Evolutionary conservation across 2,888 invertebrate genomes (phyloP), one percentile per base, ranked within the genome.

Genomic region (Drosophila macrospina): DNA sequence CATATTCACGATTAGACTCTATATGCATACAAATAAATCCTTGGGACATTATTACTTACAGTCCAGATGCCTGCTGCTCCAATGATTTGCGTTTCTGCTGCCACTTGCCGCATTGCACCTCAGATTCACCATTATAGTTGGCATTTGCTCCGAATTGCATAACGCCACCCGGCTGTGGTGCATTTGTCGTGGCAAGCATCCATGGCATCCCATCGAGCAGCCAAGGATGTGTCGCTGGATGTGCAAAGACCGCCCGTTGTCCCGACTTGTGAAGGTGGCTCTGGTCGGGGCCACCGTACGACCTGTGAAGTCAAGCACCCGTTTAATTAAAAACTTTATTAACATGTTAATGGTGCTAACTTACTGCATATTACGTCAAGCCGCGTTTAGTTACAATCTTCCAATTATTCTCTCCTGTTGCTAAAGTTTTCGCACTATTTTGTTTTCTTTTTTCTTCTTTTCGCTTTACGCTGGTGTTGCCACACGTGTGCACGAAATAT

Each of bases 151-250:
- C 62, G 67, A 88, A 76, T 88, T 91, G 74, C 91, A 90, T 86
- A 88, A 93, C 78, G 36, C 83, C 79, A 26, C 82, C 89, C 1
- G 51, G 92, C 92, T 66, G 93, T 92, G 89, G 86, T 0, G 77
- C 67, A 54, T 66, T 87, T 79, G 93, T 89, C 10, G 93, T 93
- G 16, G 86, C 89, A 44, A 90, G 68, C 74, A 88, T 83, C 94
- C 94, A 94, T 0, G 94, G 90, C 74, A 94, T 88, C 8, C 92
- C 92, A 63, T 94, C 93, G 5, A 93, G 91, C 74, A 93, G 44
- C 74, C 74, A 74, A 8, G 74, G 74, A 73, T 74, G 77, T 5
- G 79, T 57, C 2, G 64, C 69, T 32, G 66, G 75, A 57, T 78
- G 74, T 1, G 63, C 56, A 37, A 75, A 75, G 8, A 78, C 64